Percentiles rank a stretch among this genome's conserved stretches.
These are phyloP conservation scores for Pocillopora meandrina DNA, from an alignment of 92 coral and sea anemone species.

Conservation along the genomic window DNA sequence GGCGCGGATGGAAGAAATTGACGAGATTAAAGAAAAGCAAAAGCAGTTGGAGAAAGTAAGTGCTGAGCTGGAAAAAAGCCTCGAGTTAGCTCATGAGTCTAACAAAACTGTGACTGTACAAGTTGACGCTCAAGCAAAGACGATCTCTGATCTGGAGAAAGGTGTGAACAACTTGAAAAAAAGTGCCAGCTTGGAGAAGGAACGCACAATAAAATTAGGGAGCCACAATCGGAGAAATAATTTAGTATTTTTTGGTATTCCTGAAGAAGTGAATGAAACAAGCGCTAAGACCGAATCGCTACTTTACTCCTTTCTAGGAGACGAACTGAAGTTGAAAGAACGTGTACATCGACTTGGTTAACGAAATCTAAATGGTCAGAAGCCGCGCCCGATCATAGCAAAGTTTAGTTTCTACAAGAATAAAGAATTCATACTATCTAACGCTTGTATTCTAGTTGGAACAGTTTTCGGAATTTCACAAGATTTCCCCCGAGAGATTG, in stretches of 20 bases:
- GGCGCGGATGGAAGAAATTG: slow-evolving; percentile 23
- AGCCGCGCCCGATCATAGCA: too few relatives aligned
- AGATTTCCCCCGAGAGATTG: slow-evolving; percentile 10
- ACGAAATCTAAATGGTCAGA: too few relatives aligned
- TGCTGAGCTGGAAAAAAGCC: background rate
- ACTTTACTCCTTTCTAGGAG: too few relatives aligned
- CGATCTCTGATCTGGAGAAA: background rate
- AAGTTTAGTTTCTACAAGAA: too few relatives aligned
- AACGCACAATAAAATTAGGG: slow-evolving; percentile 3
- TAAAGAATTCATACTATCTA: too few relatives aligned
- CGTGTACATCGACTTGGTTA: too few relatives aligned
- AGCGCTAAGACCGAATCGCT: too few relatives aligned
- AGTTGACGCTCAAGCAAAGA: slow-evolving; percentile 12
- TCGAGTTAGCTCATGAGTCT: slow-evolving; percentile 19
- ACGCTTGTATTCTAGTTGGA: too few relatives aligned
- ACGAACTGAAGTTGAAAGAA: too few relatives aligned
- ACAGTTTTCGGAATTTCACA: too few relatives aligned
- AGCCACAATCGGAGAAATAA: slow-evolving; percentile 3
- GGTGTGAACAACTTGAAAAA: background rate
- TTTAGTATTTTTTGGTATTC: too few relatives aligned
- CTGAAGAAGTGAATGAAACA: too few relatives aligned
- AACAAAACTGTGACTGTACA: background rate
- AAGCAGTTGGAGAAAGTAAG: slow-evolving; percentile 7
- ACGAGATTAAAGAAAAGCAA: slow-evolving; percentile 33
- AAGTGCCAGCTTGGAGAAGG: slow-evolving; percentile 1